Evolutionary conservation across 1,140 invertebrate species (phyloP).

Genomic region (Tetramorium simillimum): DNA sequence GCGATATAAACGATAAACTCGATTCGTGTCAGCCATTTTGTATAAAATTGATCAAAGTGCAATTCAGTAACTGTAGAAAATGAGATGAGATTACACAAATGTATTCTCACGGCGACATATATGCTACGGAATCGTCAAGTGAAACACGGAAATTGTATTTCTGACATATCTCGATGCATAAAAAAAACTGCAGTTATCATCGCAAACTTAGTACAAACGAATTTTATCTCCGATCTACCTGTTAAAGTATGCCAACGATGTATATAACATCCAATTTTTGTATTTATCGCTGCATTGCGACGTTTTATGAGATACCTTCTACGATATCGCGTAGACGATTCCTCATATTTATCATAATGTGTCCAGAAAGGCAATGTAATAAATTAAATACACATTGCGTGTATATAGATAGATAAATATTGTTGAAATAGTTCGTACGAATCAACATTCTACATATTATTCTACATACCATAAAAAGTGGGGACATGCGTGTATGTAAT

Average conservation of each 20-base stretch:
- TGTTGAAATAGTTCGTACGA: not conserved
- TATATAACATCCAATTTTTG: constrained; percentile 42
- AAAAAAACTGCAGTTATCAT: constrained; percentile 17
- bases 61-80: constrained; percentile 12
- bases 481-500: not conserved
- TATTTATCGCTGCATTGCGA: not conserved
- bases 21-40: not conserved
- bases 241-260: constrained; percentile 11
- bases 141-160: not conserved
- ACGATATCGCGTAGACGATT: not conserved
- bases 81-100: not conserved
- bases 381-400: not conserved
- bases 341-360: not conserved
- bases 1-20: not conserved
- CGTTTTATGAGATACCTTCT: not conserved
- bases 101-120: not conserved
- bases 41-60: constrained; percentile 11
- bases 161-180: constrained; percentile 22
- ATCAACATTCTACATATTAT: not conserved
- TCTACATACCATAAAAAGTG: constrained; percentile 2
- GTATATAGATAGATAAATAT: not conserved
- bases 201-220: constrained; percentile 19
- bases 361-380: not conserved
- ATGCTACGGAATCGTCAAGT: not conserved
- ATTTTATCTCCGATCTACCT: constrained; percentile 15